Conservation (phyloP, 2,113 vertebrate species). For the Melanostigma gelatinosum region DNA sequence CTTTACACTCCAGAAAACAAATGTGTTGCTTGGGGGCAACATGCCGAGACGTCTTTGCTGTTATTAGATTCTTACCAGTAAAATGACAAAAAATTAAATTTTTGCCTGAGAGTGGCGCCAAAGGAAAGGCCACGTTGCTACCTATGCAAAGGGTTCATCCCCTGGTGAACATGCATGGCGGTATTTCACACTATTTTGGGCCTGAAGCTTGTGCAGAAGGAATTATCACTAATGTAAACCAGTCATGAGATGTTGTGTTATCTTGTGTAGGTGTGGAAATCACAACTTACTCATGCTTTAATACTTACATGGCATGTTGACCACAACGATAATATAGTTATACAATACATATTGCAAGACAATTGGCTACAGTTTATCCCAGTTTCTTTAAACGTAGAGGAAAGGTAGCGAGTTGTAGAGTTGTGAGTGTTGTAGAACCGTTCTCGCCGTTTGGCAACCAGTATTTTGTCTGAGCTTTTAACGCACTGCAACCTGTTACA, state of each 20-base stretch:
- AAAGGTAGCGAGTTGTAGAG: neutral
- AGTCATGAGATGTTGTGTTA: neutral
- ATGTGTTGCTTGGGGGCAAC: neutral
- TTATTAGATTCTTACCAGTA: slow-evolving; percentile 7
- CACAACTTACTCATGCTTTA: neutral
- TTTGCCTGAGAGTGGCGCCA: neutral
- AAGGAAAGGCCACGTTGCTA: neutral
- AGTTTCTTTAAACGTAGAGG: neutral
- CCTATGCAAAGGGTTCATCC: neutral
- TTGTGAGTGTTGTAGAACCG: neutral
- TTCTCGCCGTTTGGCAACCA: neutral
- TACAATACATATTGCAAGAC: neutral
- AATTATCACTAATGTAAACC: neutral
- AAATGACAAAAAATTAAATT: neutral
- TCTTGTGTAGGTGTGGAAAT: neutral
- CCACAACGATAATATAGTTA: neutral
- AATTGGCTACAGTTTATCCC: neutral
- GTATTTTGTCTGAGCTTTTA: neutral
- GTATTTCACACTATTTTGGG: neutral
- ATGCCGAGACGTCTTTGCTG: neutral
- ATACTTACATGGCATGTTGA: neutral
- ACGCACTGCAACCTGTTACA: neutral
- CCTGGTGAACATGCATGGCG: neutral
- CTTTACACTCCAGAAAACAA: slow-evolving; percentile 17
- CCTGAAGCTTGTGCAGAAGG: neutral